Percentiles rank a stretch among this genome's conserved stretches.
Evolutionary conservation across 2,797 vertebrate genomes (phyloP).

Genomic region (Petrocephalus sullivani): DNA sequence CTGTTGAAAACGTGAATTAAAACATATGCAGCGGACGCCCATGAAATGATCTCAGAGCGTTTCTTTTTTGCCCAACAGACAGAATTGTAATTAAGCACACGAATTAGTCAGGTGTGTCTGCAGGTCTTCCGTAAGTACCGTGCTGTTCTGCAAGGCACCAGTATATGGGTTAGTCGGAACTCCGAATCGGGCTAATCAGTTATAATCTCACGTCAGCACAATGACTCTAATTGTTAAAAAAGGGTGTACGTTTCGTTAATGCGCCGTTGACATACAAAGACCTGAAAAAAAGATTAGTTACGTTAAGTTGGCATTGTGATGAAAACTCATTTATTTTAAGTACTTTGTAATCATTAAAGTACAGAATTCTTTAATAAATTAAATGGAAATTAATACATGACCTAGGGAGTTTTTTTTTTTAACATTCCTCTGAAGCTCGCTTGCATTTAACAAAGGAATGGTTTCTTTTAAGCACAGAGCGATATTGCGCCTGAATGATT

Average conservation of each 20-base stretch:
- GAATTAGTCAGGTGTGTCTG: background rate
- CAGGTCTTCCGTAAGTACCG: background rate
- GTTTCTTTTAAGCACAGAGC: slow-evolving; percentile 6
- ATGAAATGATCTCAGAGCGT: background rate
- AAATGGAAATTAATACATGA: slow-evolving; percentile 13
- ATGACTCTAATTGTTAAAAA: background rate
- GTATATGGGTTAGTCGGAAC: background rate
- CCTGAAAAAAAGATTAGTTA: background rate
- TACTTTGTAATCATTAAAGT: slow-evolving; percentile 8
- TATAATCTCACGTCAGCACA: background rate
- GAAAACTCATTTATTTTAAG: background rate
- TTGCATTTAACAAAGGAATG: slow-evolving; percentile 1
- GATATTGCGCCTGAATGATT: slow-evolving; percentile 5
- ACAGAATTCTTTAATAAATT: background rate
- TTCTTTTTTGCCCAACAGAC: background rate
- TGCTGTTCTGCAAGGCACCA: background rate
- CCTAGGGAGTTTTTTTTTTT: background rate
- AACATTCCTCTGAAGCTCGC: background rate
- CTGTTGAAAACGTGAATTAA: background rate
- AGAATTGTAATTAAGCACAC: background rate
- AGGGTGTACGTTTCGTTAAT: background rate
- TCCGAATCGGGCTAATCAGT: background rate
- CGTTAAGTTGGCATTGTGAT: slow-evolving; percentile 8
- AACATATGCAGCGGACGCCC: background rate
- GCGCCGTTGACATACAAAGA: background rate